phyloP scores from a whole-genome alignment of 1,140 invertebrate genomes.

The Lamellibrachia luymesi region DNA sequence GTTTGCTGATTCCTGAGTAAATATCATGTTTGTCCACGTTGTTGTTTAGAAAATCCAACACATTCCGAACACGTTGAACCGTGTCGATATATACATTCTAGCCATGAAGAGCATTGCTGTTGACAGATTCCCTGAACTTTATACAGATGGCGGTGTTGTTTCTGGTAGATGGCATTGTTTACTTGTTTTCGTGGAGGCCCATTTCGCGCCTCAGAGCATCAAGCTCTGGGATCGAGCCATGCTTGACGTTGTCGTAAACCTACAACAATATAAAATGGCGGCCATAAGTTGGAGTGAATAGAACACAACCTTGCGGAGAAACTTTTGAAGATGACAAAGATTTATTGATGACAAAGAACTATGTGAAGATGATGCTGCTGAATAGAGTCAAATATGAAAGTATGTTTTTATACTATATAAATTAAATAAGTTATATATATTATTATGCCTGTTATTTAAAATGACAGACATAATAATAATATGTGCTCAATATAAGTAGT shows the following conservation, averaged over 20 bases:
- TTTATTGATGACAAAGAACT: background rate
- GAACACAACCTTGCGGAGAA: background rate
- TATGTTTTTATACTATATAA: no score
- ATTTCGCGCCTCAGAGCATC: background rate
- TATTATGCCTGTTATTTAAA: no score
- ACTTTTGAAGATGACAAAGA: background rate
- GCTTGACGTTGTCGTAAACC: background rate
- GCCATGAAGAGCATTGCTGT: background rate
- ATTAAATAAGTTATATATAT: no score
- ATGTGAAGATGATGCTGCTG: no score
- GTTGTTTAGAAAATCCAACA: background rate
- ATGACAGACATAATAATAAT: no score
- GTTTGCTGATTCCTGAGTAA: background rate
- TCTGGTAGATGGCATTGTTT: background rate
- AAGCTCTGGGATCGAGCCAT: background rate
- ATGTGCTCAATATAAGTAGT: no score
- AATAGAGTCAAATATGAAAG: no score
- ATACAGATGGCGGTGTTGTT: background rate
- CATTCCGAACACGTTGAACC: background rate
- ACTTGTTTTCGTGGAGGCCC: background rate
- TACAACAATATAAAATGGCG: background rate
- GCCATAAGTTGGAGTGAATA: background rate
- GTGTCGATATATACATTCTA: background rate
- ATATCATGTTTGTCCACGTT: slow-evolving; percentile 1
- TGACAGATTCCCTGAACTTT: background rate